Evolutionary conservation across 1,140 invertebrate genomes (phyloP).

Genomic region (Drosophila santomea): DNA sequence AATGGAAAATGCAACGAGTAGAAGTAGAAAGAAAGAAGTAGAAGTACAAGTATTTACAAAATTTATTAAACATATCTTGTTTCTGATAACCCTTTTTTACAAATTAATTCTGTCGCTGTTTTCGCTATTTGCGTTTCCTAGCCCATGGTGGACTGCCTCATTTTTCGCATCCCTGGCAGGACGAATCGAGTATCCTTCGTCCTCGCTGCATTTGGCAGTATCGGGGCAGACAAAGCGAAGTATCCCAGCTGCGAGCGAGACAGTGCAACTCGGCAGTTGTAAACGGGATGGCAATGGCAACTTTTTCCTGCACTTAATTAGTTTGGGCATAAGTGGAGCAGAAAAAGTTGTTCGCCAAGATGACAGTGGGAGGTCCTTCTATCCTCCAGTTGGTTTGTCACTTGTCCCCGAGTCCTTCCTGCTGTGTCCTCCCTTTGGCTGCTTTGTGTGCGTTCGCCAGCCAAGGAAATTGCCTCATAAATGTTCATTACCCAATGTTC

Average conservation of each 20-base stretch:
- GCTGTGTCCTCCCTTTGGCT: constrained; percentile 7
- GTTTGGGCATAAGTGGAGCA: constrained; percentile 83
- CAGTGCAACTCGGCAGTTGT: constrained; percentile 52
- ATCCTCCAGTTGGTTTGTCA: constrained; percentile 58
- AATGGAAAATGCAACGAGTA: too few relatives aligned
- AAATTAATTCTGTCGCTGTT: too few relatives aligned
- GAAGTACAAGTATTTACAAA: too few relatives aligned
- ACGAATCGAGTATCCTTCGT: not conserved
- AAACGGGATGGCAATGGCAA: constrained; percentile 75
- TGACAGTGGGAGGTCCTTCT: constrained; percentile 10
- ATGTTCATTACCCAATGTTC: constrained; percentile 75
- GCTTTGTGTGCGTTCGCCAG: constrained; percentile 46
- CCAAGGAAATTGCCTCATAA: constrained; percentile 82
- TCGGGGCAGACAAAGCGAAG: constrained; percentile 50
- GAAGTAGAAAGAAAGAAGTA: too few relatives aligned
- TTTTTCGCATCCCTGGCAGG: constrained; percentile 1
- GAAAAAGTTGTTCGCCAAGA: constrained; percentile 73
- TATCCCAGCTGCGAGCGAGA: constrained; percentile 15
- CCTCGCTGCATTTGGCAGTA: constrained; percentile 21
- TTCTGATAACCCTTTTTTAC: not conserved
- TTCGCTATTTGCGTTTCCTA: too few relatives aligned
- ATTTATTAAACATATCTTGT: too few relatives aligned
- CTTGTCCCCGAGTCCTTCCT: constrained; percentile 32
- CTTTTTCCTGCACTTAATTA: constrained; percentile 83
- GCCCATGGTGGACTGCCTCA: too few relatives aligned